phyloP scores from a whole-genome alignment of 2,888 invertebrate genomes.

The Polietes domitor region DNA sequence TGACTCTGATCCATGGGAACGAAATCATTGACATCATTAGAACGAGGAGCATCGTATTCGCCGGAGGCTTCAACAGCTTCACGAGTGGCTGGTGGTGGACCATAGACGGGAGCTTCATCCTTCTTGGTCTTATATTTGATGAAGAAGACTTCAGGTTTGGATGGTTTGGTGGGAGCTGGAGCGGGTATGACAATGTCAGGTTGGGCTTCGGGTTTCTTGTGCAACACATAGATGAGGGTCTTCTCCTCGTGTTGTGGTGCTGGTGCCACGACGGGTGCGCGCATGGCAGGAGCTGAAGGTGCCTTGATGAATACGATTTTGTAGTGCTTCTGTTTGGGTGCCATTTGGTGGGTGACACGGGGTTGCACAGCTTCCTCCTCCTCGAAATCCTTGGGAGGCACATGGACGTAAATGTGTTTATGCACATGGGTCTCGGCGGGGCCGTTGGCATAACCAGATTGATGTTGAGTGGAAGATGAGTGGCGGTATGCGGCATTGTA shows the following conservation, averaged over 20 bases:
- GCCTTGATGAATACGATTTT: constrained; percentile 96
- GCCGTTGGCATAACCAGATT: constrained; percentile 74
- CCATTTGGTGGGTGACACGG: constrained; percentile 76
- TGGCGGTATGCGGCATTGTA: constrained; percentile 76
- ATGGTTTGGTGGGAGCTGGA: constrained; percentile 89
- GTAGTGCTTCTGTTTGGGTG: constrained; percentile 91
- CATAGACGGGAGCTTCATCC: constrained; percentile 77
- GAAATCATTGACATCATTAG: constrained; percentile 61
- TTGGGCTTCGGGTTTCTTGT: constrained; percentile 92
- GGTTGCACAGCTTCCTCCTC: constrained; percentile 76
- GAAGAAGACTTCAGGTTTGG: constrained; percentile 94
- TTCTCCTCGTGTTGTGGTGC: constrained; percentile 92
- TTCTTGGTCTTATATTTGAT: constrained; percentile 82
- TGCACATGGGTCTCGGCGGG: constrained; percentile 75
- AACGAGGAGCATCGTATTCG: constrained; percentile 42
- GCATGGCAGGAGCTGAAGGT: constrained; percentile 89
- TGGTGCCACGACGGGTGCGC: constrained; percentile 89
- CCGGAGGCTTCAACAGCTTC: constrained; percentile 37
- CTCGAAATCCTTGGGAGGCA: constrained; percentile 78
- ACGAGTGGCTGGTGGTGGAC: constrained; percentile 73
- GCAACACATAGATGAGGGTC: constrained; percentile 92
- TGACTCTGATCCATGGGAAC: constrained; percentile 66
- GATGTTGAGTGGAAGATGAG: constrained; percentile 71
- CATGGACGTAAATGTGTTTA: constrained; percentile 80
- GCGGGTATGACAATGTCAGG: constrained; percentile 90